Percentiles rank a stretch among this genome's conserved stretches.
phyloP scores from a whole-genome alignment of 2,113 vertebrate genomes.

The Aphelocoma coerulescens region DNA sequence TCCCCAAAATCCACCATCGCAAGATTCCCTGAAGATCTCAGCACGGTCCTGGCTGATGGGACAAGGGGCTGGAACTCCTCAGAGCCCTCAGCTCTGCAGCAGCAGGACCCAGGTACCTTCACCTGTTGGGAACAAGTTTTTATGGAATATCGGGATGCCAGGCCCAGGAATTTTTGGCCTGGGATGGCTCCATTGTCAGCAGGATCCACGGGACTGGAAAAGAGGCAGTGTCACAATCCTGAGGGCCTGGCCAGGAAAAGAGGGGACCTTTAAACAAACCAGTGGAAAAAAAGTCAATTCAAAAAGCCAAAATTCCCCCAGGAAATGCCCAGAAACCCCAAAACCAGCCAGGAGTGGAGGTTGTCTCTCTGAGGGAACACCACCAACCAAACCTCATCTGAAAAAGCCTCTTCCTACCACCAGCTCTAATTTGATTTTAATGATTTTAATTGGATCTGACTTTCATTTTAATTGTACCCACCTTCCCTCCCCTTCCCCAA shows the following conservation, averaged over 20 bases:
- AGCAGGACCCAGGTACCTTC: not conserved
- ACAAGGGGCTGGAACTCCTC: not conserved
- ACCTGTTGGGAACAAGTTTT: not conserved
- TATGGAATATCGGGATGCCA: not conserved
- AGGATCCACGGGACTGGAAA: rapidly evolving
- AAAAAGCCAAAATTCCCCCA: not conserved
- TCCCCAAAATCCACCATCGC: not conserved
- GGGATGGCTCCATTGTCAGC: rapidly evolving
- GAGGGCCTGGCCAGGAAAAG: not conserved
- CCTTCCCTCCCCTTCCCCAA: not conserved
- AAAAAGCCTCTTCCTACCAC: not conserved
- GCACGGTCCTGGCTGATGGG: rapidly evolving
- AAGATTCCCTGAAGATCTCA: not conserved
- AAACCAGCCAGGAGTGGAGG: not conserved
- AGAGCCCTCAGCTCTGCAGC: not conserved
- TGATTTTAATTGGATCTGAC: not conserved
- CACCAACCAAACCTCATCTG: not conserved
- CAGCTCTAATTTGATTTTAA: too few relatives aligned
- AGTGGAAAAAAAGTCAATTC: not conserved
- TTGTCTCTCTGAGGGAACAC: not conserved
- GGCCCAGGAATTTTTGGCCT: not conserved
- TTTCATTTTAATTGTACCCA: not conserved
- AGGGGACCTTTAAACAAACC: not conserved
- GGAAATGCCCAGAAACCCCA: not conserved
- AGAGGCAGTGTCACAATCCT: not conserved